Percentiles rank a stretch among this genome's conserved stretches.
Conservation (phyloP, 2,888 invertebrate genomes). For the Platerodrilus igneus region DNA sequence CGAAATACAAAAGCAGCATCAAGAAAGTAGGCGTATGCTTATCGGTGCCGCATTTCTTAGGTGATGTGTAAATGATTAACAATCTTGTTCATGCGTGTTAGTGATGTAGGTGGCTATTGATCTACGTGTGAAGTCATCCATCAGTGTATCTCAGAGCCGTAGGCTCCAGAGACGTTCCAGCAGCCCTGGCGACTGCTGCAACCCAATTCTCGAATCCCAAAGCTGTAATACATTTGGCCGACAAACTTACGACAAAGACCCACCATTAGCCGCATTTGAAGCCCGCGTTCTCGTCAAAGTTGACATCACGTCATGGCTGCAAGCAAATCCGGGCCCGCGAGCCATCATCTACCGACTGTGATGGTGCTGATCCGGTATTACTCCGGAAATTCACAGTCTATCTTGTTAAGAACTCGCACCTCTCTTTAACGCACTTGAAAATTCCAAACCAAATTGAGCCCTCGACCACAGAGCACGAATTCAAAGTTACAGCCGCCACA, state of each 20-base stretch:
- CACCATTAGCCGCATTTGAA: constrained; percentile 41
- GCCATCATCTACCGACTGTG: constrained; percentile 34
- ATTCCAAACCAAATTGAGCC: constrained; percentile 26
- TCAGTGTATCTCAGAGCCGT: constrained; percentile 42
- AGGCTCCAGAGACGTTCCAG: constrained; percentile 37
- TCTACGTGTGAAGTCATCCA: constrained; percentile 47
- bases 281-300: constrained; percentile 39
- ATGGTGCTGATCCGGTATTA: constrained; percentile 13
- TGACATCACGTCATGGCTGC: constrained; percentile 44
- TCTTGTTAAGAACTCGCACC: constrained; percentile 17
- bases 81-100: constrained; percentile 44
- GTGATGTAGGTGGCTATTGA: constrained; percentile 42
- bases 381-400: constrained; percentile 20
- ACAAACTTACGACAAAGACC: constrained; percentile 38
- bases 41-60: constrained; percentile 18
- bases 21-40: constrained; percentile 1
- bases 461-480: constrained; percentile 33
- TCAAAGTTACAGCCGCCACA: constrained; percentile 44
- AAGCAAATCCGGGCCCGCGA: constrained; percentile 43
- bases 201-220: constrained; percentile 25
- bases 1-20: too few relatives aligned
- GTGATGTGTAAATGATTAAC: constrained; percentile 40
- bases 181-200: constrained; percentile 31
- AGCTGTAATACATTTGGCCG: constrained; percentile 31
- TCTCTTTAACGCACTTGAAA: constrained; percentile 19